phyloP scores from a whole-genome alignment of 2,888 invertebrate genomes.

The Parnassius smintheus region DNA sequence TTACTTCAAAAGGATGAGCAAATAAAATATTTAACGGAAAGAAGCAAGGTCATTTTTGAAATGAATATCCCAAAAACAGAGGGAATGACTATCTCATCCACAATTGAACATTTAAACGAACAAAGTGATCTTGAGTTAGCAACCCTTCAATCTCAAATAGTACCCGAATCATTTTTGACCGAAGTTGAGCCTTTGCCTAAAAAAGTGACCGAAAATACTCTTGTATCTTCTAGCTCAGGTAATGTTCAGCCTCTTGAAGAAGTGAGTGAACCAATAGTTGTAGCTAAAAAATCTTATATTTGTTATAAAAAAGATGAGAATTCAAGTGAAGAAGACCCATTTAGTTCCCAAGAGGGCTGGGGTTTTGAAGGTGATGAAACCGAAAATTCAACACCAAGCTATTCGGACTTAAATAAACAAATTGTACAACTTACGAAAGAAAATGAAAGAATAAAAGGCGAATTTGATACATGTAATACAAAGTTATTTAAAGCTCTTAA shows the following conservation, averaged over 20 bases:
- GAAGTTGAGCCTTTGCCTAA: constrained; percentile 36
- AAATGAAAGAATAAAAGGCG: constrained; percentile 80
- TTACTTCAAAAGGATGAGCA: constrained; percentile 58
- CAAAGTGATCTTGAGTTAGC: constrained; percentile 49
- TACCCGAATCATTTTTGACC: constrained; percentile 44
- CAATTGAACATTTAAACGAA: constrained; percentile 62
- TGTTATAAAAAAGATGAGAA: constrained; percentile 65
- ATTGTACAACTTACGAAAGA: constrained; percentile 82
- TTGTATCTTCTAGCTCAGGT: constrained; percentile 36
- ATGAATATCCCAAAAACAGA: constrained; percentile 78
- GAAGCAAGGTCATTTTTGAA: constrained; percentile 65
- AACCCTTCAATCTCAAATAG: constrained; percentile 67
- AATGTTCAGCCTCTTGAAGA: constrained; percentile 31
- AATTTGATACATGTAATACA: constrained; percentile 83
- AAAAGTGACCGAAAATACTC: constrained; percentile 45
- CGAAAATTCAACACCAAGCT: constrained; percentile 57
- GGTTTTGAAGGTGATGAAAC: constrained; percentile 65
- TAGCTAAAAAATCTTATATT: constrained; percentile 77
- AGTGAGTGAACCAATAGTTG: constrained; percentile 62
- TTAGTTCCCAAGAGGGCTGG: constrained; percentile 72
- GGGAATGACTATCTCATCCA: constrained; percentile 73
- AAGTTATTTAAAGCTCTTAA: constrained; percentile 90
- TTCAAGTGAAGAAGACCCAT: constrained; percentile 54
- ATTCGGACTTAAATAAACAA: constrained; percentile 80
- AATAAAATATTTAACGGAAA: constrained; percentile 61